phyloP scores from a whole-genome alignment of 2,113 vertebrate genomes.

The Prietella phreatophila region DNA sequence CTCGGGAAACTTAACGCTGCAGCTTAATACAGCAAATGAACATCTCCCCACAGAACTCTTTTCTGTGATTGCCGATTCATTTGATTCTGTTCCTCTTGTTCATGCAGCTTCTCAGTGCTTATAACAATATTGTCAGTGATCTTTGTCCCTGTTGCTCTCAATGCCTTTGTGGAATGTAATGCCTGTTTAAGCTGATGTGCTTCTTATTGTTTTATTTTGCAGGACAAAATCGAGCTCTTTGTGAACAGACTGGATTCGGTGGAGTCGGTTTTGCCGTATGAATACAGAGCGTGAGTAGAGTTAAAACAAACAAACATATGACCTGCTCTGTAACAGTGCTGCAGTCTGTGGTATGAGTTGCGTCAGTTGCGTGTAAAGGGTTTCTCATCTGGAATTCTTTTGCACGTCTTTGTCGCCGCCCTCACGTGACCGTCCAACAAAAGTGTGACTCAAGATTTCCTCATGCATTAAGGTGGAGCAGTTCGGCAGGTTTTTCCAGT shows the following conservation, averaged over 20 bases:
- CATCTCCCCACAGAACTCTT: neutral
- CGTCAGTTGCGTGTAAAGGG: neutral
- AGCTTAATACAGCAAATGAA: neutral
- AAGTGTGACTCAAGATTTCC: neutral
- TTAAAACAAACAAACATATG: too few species aligned
- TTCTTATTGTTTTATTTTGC: constrained; percentile 37
- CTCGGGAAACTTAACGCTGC: neutral
- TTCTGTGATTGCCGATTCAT: neutral
- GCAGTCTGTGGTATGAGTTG: neutral
- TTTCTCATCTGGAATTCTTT: neutral
- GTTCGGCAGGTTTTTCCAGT: constrained; percentile 4
- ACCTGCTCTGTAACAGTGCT: neutral
- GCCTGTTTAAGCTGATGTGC: neutral
- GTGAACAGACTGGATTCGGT: constrained; percentile 94
- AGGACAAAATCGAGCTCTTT: constrained; percentile 88
- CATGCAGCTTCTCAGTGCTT: neutral
- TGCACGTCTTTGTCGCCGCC: neutral
- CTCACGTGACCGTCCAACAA: neutral
- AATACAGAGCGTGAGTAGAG: constrained; percentile 88
- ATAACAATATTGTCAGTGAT: too few species aligned
- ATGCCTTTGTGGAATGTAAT: neutral
- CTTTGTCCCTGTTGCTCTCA: neutral
- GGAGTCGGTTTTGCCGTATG: constrained; percentile 92
- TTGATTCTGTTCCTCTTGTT: neutral
- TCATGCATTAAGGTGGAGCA: neutral